phyloP scores from a whole-genome alignment of 2,888 invertebrate genomes.

The Caenorhabditis auriculariae region DNA sequence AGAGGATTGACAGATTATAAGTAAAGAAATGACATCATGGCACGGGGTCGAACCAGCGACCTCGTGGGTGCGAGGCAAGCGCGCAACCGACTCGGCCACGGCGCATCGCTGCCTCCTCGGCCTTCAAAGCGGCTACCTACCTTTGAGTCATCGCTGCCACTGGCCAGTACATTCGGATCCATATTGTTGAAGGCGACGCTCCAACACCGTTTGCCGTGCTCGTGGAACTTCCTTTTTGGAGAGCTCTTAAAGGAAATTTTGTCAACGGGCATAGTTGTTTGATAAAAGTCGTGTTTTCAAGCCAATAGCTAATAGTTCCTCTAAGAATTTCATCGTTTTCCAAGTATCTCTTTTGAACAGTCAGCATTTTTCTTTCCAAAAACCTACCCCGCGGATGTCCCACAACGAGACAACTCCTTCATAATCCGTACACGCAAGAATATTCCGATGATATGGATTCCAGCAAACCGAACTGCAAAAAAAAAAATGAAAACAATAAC shows the following conservation, averaged over 20 bases:
- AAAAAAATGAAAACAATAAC: constrained; percentile 2
- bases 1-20: constrained; percentile 31
- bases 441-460: constrained; percentile 86
- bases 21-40: constrained; percentile 17
- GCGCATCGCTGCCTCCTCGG: not conserved
- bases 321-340: no score
- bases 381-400: constrained; percentile 75
- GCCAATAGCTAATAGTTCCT: no score
- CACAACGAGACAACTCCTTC: constrained; percentile 90
- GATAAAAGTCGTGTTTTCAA: no score
- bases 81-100: constrained; percentile 10
- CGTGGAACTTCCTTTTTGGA: constrained; percentile 70
- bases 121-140: constrained; percentile 40
- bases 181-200: constrained; percentile 90
- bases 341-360: no score
- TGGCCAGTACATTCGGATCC: constrained; percentile 84
- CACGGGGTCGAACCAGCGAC: constrained; percentile 8
- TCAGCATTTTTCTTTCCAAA: no score
- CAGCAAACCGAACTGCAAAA: constrained; percentile 81
- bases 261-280: no score
- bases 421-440: constrained; percentile 88
- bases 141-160: constrained; percentile 87
- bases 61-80: not conserved
- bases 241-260: constrained; percentile 2
- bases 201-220: constrained; percentile 94